Conservation (phyloP, 2,113 vertebrate species). For the Nycticebus coucang region DNA sequence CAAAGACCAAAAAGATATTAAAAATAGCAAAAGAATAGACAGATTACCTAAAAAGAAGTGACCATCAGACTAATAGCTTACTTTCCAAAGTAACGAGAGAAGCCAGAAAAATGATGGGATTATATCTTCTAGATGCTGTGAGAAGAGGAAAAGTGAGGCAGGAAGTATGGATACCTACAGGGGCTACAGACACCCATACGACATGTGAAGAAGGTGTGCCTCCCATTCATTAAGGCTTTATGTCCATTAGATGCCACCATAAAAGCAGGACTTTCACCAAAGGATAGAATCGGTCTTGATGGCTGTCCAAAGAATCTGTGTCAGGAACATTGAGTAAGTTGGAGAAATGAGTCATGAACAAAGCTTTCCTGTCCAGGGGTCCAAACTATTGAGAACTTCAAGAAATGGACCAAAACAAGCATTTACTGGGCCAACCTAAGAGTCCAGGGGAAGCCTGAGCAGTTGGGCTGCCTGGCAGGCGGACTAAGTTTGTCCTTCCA, state of each 20-base stretch:
- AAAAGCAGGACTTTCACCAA: not conserved
- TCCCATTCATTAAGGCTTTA: not conserved
- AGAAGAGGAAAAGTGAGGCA: not conserved
- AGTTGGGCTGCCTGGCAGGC: not conserved
- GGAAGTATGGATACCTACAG: not conserved
- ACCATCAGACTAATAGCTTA: not conserved
- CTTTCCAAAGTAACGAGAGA: not conserved
- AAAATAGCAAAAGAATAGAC: not conserved
- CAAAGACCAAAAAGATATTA: not conserved
- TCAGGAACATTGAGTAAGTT: not conserved
- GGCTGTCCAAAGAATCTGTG: not conserved
- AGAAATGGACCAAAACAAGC: not conserved
- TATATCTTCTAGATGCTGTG: not conserved
- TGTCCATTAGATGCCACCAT: not conserved
- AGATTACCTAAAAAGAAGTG: not conserved
- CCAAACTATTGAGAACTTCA: not conserved
- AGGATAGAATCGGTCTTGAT: not conserved
- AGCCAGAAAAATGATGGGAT: conserved; percentile 12
- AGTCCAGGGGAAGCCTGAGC: too few relatives aligned
- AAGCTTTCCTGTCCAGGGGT: not conserved
- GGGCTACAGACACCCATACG: too few relatives aligned
- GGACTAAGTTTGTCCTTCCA: not conserved
- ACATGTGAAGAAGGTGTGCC: not conserved
- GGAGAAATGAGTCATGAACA: not conserved
- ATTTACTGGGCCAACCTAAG: not conserved